Percentiles rank a stretch among this genome's conserved stretches.
Conservation (phyloP, 1,140 invertebrate species). For the Portunus trituberculatus region DNA sequence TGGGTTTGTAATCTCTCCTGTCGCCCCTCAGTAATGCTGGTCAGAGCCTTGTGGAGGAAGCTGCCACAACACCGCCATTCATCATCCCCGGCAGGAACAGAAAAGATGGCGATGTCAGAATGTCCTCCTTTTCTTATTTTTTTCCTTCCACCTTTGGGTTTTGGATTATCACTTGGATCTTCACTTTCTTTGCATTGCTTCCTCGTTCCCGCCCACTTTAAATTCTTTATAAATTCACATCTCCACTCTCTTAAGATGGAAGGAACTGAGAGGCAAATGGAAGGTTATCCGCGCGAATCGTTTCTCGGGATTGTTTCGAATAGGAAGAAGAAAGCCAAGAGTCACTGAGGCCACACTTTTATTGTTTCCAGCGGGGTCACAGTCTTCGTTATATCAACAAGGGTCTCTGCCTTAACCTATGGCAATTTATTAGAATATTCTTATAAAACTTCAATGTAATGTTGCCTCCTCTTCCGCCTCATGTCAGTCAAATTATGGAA, state of each 20-base stretch:
- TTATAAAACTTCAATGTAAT: not conserved
- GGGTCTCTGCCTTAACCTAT: not conserved
- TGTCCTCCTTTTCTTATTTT: not conserved
- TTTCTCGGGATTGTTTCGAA: not conserved
- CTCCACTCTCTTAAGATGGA: no score
- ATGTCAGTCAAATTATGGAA: not conserved
- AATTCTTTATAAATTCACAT: no score
- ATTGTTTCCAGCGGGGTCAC: not conserved
- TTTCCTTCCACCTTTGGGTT: not conserved
- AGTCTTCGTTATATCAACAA: not conserved
- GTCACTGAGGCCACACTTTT: not conserved
- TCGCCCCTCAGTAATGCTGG: no score
- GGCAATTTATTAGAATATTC: conserved; percentile 1
- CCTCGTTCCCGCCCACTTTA: no score
- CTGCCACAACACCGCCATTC: no score
- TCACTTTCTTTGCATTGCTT: not conserved
- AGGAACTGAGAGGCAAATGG: not conserved
- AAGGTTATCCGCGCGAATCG: not conserved
- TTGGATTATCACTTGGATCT: not conserved
- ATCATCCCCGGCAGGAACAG: no score
- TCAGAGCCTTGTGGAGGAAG: no score
- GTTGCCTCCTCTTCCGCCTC: not conserved
- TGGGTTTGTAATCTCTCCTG: no score
- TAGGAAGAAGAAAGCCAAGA: no score
- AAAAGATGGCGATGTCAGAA: no score